These are phyloP conservation scores for Merops nubicus DNA, from an alignment of 2,113 vertebrate species.

Conservation along the genomic window DNA sequence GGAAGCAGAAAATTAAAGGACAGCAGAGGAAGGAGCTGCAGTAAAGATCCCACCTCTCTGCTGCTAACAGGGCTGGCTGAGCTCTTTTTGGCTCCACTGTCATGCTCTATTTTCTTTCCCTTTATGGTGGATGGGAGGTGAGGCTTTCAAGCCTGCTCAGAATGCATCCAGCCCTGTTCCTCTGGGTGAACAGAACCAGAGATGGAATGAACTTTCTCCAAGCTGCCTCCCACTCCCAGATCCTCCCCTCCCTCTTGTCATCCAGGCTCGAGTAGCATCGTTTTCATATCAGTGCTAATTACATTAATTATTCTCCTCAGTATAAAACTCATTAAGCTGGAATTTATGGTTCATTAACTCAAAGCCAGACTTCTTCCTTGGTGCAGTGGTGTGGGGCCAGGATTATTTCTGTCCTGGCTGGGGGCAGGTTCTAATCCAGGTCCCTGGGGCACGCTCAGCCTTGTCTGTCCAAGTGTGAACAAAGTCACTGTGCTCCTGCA, in stretches of 20 bases:
- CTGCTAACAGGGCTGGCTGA: background rate
- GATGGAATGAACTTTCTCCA: background rate
- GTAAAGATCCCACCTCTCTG: background rate
- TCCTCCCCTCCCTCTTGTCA: background rate
- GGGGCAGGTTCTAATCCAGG: background rate
- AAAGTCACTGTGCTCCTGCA: fast-evolving
- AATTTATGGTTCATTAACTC: conserved; percentile 59
- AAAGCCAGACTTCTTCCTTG: background rate
- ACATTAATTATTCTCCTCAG: conserved; percentile 73
- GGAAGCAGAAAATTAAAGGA: background rate
- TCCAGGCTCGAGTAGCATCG: conserved; percentile 11
- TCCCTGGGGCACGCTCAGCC: background rate
- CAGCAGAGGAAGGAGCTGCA: background rate
- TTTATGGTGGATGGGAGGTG: conserved; percentile 20
- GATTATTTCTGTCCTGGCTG: conserved; percentile 16
- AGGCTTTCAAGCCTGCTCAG: conserved; percentile 43
- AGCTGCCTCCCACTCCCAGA: background rate
- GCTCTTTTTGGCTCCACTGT: background rate
- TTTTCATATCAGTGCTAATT: conserved; percentile 68
- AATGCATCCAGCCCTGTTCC: conserved; percentile 36
- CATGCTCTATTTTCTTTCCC: conserved; percentile 35
- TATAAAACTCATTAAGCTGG: conserved; percentile 66
- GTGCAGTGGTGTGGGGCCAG: background rate
- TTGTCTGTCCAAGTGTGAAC: background rate
- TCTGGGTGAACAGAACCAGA: background rate